Conservation (phyloP, 1,140 invertebrate genomes). For the Drosophila fuyamai region DNA sequence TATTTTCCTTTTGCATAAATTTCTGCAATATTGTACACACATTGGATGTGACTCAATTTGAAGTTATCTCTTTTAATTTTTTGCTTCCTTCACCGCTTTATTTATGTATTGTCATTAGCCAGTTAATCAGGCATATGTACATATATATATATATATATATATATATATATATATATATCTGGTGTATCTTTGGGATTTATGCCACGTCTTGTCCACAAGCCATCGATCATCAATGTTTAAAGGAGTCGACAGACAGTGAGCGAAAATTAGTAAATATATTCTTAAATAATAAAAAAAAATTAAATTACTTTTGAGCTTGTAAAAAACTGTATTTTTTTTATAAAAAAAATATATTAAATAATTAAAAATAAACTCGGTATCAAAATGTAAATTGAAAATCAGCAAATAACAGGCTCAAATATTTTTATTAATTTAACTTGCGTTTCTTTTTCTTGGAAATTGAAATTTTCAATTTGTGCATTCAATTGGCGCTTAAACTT, state of each 20-base stretch:
- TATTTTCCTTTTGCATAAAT: slow-evolving; percentile 47
- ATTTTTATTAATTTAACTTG: background rate
- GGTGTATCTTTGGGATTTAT: slow-evolving; percentile 44
- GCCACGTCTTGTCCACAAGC: slow-evolving; percentile 43
- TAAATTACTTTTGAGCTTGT: background rate
- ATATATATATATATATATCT: slow-evolving; percentile 6
- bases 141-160: slow-evolving; percentile 4
- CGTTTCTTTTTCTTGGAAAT: background rate
- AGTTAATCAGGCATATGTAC: slow-evolving; percentile 24
- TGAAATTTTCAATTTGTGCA: slow-evolving; percentile 9
- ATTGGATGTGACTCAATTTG: slow-evolving; percentile 39
- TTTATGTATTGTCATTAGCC: slow-evolving; percentile 22
- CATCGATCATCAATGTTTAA: slow-evolving; percentile 73
- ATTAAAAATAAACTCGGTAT: too few species aligned
- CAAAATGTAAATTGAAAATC: background rate
- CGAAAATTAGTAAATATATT: slow-evolving; percentile 2
- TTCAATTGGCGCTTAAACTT: background rate
- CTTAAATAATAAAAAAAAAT: background rate
- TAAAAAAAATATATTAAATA: too few species aligned
- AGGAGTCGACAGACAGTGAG: slow-evolving; percentile 26
- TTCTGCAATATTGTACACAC: slow-evolving; percentile 70
- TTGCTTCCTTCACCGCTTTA: slow-evolving; percentile 1
- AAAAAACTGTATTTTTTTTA: too few species aligned
- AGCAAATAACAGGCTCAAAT: too few species aligned
- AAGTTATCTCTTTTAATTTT: slow-evolving; percentile 7